Evolutionary conservation across 2,113 vertebrate genomes (phyloP), one percentile per base, ranked within the genome.

Genomic region (Phylloscopus trochiloides): DNA sequence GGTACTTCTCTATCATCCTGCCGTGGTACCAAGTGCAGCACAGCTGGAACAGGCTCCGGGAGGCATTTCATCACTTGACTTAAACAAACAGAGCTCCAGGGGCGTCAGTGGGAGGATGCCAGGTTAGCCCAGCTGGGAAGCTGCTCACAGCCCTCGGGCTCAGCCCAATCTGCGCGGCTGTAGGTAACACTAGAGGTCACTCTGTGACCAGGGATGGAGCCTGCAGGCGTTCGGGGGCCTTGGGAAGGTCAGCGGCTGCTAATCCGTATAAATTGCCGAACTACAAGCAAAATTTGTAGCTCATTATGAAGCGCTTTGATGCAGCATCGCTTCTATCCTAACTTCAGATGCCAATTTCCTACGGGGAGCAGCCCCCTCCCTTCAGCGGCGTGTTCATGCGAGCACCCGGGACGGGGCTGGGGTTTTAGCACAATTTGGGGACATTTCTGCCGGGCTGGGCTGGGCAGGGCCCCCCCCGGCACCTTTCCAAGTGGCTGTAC

Each of bases 181-280:
- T 12, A 25, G 88, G 96, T 29, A 97, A 97, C 98, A 96, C 97
- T 98, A 98, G 98, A 98, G 98, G 98, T 97, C 98, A 97, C 97
- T 97, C 96, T 98, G 94, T 77, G 92, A 97, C 96, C 96, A 55
- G 54, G 70, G 88, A 97, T 97, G 91, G 76, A 57, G 57, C 3
- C 31, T 3, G 3, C 32, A 1, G 70, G 54, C 14, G 8, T 43
- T n/a, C 17, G 20, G 72, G 92, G 93, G 92, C 90, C 45, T 77
- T 2, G 73, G 8, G 74, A 57, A 97, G 97, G 98, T 97, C 97
- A 95, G 86, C 3, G 16, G 12, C 92, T 83, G 87, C 96, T 97
- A 97, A 97, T 98, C 94, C 91, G 29, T 68, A 77, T 90, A 94
- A 97, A 98, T 95, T 88, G 89, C 94, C 86, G 90, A 96, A 91